Base-by-base conservation (phyloP, 2,113 vertebrate species). In the Solea solea region DNA sequence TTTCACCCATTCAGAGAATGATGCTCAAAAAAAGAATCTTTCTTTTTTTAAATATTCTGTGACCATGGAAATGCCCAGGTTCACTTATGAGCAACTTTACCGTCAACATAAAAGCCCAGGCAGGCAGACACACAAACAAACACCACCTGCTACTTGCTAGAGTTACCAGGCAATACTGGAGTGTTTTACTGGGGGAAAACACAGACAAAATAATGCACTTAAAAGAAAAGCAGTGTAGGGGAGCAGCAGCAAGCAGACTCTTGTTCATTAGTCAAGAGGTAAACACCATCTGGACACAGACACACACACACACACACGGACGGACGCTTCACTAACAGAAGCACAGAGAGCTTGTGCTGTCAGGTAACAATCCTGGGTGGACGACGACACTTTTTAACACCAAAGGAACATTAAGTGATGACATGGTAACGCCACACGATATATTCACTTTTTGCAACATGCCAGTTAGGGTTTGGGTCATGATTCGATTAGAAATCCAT, bases 231-330 rank as follows among this genome's bases (percentile, higher is more conserved):
- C 5, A 54, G 63, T 59, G 73, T 70, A 65, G 44, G 28, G 21
- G 14, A 48, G 44, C 50, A 9, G 44, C 49, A 57, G 61, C 12
- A 11, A 45, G 50, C 16, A 67, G 64, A 54, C 60, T 69, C 41
- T 80, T 64, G 45, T 64, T 69, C 76, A 82, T 60, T 72, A 76
- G 67, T 76, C 44, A 27, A 52, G 72, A 72, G 72, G 72, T 84
- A 90, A 91, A 91, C 89, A 89, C 85, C 88, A 91, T 90, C 88
- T 89, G 87, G 74, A 71, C 51, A 2, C 71, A 67, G 72, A 62
- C 65, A 67, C 55, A n/a, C 34, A n/a, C 14, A n/a, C 15, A n/a
- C 55, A 15, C 69, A 46, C 74, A 69, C 60, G n/a, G n/a, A n/a
- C n/a, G n/a, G 70, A 76, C 61, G 56, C 16, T 82, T 59, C 68